phyloP scores from a whole-genome alignment of 2,113 vertebrate species.

The Melospiza melodia region DNA sequence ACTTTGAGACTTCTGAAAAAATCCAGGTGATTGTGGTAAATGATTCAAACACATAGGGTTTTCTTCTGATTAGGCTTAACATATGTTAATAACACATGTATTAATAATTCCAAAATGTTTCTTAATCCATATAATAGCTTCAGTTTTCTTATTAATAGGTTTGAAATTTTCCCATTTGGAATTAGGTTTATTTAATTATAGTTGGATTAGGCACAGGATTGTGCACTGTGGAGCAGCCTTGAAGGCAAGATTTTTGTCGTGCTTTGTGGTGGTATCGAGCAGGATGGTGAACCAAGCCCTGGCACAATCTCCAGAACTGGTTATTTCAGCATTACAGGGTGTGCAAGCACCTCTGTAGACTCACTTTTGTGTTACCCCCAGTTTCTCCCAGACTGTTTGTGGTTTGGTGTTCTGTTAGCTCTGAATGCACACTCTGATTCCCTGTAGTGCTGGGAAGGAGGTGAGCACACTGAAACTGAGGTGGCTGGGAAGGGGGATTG shows the following conservation, averaged over 20 bases:
- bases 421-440: background rate
- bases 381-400: background rate
- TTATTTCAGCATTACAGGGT: background rate
- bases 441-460: background rate
- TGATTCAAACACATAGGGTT: rapidly evolving
- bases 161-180: background rate
- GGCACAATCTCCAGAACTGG: background rate
- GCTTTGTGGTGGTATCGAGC: background rate
- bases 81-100: background rate
- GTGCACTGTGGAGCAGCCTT: background rate
- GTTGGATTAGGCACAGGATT: background rate
- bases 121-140: background rate
- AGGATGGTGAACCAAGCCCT: background rate
- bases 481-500: background rate
- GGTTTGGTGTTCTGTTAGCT: background rate
- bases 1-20: background rate
- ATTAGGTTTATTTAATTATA: background rate
- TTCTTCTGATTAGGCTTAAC: background rate
- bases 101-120: background rate
- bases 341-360: background rate
- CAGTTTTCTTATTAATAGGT: background rate
- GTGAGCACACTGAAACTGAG: too few relatives aligned
- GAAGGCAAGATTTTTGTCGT: background rate
- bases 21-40: background rate
- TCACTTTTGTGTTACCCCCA: background rate